Evolutionary conservation across 1,140 invertebrate species (phyloP).

Genomic region (Hypsibius dujardini): DNA sequence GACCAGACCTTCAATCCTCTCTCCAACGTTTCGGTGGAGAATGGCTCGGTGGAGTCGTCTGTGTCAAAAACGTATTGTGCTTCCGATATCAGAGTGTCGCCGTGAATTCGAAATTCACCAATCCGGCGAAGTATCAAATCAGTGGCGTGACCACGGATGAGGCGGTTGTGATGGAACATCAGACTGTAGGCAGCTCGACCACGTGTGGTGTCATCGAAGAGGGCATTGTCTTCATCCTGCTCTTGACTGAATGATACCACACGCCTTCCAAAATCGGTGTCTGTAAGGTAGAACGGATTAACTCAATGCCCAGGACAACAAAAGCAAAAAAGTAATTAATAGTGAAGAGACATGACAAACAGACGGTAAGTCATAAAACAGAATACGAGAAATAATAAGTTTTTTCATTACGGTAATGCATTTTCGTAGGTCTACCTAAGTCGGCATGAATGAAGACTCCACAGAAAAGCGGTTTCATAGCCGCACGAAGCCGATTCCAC

Average conservation of each 20-base stretch:
- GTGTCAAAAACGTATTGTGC: not conserved
- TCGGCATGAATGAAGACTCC: slow-evolving; percentile 8
- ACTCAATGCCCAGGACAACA: not conserved
- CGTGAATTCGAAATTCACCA: not conserved
- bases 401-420: too few relatives aligned
- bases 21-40: slow-evolving; percentile 8
- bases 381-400: not conserved
- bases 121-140: not conserved
- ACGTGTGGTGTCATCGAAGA: not conserved
- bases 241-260: not conserved
- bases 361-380: not conserved
- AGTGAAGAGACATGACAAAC: not conserved
- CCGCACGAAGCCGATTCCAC: slow-evolving; percentile 7
- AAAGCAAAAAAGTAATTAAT: not conserved
- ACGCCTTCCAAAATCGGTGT: slow-evolving; percentile 3
- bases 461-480: not conserved
- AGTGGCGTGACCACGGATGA: not conserved
- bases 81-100: not conserved
- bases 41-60: not conserved
- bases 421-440: not conserved
- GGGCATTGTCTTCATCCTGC: not conserved
- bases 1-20: not conserved
- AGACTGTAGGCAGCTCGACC: not conserved
- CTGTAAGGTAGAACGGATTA: not conserved
- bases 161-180: slow-evolving; percentile 3